Evolutionary conservation across 2,888 invertebrate species (phyloP).

Genomic region (Epinotia demarniana): DNA sequence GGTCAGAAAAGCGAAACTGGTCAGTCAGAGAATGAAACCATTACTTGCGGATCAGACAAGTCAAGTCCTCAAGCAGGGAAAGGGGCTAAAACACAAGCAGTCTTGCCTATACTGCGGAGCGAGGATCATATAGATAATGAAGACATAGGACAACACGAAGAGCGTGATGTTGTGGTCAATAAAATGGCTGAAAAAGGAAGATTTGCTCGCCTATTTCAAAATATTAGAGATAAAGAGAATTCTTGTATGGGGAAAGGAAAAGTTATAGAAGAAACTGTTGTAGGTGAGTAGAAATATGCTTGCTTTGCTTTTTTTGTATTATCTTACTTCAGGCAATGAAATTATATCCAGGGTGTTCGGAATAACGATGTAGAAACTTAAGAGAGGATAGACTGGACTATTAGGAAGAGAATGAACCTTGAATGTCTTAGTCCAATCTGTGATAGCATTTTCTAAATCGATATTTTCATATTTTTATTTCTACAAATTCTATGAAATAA

Average conservation of each 20-base stretch:
- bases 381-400: too few species aligned
- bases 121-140: conserved; percentile 73
- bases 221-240: conserved; percentile 76
- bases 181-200: conserved; percentile 74
- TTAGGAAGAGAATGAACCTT: too few species aligned
- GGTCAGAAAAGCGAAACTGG: conserved; percentile 76
- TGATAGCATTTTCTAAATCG: too few species aligned
- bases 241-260: conserved; percentile 81
- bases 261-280: conserved; percentile 77
- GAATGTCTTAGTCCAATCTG: too few species aligned
- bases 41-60: conserved; percentile 79
- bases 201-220: conserved; percentile 75
- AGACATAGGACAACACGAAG: conserved; percentile 61
- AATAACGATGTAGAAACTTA: too few species aligned
- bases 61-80: conserved; percentile 77
- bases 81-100: conserved; percentile 77
- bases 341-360: too few species aligned
- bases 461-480: too few species aligned
- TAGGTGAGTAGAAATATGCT: conserved; percentile 62
- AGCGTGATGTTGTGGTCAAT: conserved; percentile 71
- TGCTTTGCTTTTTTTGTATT: too few species aligned
- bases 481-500: too few species aligned
- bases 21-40: conserved; percentile 81
- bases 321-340: neutral
- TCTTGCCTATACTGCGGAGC: conserved; percentile 78